Percentiles rank a stretch among this genome's conserved stretches.
Evolutionary conservation across 2,113 vertebrate genomes (phyloP).

Genomic region (Pachypanchax playfairii): DNA sequence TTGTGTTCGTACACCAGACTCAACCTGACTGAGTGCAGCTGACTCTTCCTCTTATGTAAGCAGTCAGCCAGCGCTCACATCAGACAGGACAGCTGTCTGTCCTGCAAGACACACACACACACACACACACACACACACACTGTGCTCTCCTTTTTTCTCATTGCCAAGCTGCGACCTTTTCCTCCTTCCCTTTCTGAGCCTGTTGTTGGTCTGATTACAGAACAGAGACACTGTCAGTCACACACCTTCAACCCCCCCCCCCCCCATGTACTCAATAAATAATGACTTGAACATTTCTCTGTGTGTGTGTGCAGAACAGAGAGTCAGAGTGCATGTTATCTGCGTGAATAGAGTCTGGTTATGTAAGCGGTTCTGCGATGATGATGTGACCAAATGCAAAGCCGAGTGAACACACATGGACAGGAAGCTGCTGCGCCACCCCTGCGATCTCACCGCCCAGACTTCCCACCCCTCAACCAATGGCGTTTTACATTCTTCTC

Average conservation of each 20-base stretch:
- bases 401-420: slow-evolving; percentile 72
- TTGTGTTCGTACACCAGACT: neutral
- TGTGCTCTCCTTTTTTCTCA: slow-evolving; percentile 27
- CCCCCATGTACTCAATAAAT: slow-evolving; percentile 30
- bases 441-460: slow-evolving; percentile 37
- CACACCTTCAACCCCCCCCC: slow-evolving; percentile 15
- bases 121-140: slow-evolving; percentile 25
- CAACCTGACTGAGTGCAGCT: slow-evolving; percentile 53
- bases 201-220: slow-evolving; percentile 49
- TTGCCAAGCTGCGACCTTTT: slow-evolving; percentile 57
- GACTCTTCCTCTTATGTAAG: slow-evolving; percentile 68
- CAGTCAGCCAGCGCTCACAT: slow-evolving; percentile 56
- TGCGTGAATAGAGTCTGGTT: slow-evolving; percentile 69
- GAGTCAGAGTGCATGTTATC: slow-evolving; percentile 55
- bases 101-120: slow-evolving; percentile 32
- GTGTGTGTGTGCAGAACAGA: slow-evolving; percentile 22
- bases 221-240: slow-evolving; percentile 34
- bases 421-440: slow-evolving; percentile 59
- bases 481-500: slow-evolving; percentile 34
- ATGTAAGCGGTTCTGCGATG: slow-evolving; percentile 74
- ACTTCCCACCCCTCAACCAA: slow-evolving; percentile 46
- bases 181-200: slow-evolving; percentile 27
- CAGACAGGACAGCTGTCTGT: slow-evolving; percentile 75
- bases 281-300: slow-evolving; percentile 5
- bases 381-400: slow-evolving; percentile 71